Evolutionary conservation across 2,797 vertebrate genomes (phyloP), one percentile per base, ranked within the genome.

Genomic region (Trematomus bernacchii): DNA sequence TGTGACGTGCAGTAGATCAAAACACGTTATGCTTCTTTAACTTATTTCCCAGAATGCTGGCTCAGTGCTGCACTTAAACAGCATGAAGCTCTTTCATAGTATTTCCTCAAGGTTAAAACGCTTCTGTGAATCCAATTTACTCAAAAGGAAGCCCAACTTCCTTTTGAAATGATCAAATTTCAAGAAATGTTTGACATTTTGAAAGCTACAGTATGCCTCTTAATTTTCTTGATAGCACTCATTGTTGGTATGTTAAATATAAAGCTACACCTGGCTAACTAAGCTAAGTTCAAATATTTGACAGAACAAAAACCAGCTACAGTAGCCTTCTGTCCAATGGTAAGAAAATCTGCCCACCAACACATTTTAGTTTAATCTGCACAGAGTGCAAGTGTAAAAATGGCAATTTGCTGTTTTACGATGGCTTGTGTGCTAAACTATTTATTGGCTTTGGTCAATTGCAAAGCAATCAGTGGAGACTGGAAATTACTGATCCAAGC

Each of bases 1-100:
- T 53, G 46, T 4, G 74, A 72, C 23, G 30, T 66, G 66, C 40
- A 16, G 47, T 44, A 68, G 54, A 67, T 62, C 59, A 72, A 37
- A 12, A 44, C 30, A 6, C 23, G 55, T 48, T n/a, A 65, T 52
- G 13, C 42, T 14, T 4, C 12, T 4, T 19, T 6, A 46, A 11
- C 21, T 21, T 44, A 27, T 66, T 18, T 71, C 43, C 11, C 21
- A 54, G 13, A 53, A 42, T 54, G 16, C 46, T 57, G 18, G 14
- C 3, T 13, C 53, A 66, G 43, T 12, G 33, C 21, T 66, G 40
- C 42, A 51, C 12, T 58, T n/a, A 63, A 55, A 3, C 27, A 47
- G 50, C 8, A 23, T 53, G 11, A 19, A 18, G 14, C 1, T 13
- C 12, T 43, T 37, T 51, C 4, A 62, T 43, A 42, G 43, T 10